phyloP scores from a whole-genome alignment of 1,140 invertebrate species.

The Meloidogyne chitwoodi region DNA sequence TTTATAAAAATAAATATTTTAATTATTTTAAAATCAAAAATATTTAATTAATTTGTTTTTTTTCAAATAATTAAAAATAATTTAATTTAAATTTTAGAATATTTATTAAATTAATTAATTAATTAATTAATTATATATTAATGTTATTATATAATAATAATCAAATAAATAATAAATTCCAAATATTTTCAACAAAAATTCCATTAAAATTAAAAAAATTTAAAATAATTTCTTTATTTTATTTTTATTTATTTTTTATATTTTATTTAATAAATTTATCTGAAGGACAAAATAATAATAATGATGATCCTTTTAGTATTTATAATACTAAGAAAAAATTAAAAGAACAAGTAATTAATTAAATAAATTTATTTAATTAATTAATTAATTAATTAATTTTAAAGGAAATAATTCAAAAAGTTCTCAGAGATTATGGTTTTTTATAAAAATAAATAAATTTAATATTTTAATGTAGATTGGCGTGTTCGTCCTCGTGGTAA shows the following conservation, averaged over 20 bases:
- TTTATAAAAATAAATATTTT: too few relatives aligned
- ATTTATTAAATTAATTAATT: neutral
- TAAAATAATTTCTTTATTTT: neutral
- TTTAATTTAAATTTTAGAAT: neutral
- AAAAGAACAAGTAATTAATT: conserved; percentile 37
- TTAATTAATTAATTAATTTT: neutral
- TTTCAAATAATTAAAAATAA: neutral
- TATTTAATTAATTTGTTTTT: neutral
- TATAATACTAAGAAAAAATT: conserved; percentile 50
- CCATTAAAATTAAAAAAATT: neutral
- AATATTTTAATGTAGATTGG: conserved; percentile 37
- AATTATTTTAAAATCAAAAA: neutral
- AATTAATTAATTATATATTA: neutral
- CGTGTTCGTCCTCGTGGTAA: conserved; percentile 51
- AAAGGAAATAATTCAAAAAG: conserved; percentile 57
- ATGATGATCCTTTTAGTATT: conserved; percentile 7
- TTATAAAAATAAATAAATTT: neutral
- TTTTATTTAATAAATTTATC: neutral
- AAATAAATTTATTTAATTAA: neutral
- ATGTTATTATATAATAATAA: too few relatives aligned
- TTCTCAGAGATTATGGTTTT: conserved; percentile 52
- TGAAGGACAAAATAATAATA: neutral
- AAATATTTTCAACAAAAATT: neutral
- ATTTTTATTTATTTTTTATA: neutral
- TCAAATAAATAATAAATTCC: too few relatives aligned